Evolutionary conservation across 2,113 vertebrate genomes (phyloP), one percentile per base, ranked within the genome.

Genomic region (Notechis scutatus): DNA sequence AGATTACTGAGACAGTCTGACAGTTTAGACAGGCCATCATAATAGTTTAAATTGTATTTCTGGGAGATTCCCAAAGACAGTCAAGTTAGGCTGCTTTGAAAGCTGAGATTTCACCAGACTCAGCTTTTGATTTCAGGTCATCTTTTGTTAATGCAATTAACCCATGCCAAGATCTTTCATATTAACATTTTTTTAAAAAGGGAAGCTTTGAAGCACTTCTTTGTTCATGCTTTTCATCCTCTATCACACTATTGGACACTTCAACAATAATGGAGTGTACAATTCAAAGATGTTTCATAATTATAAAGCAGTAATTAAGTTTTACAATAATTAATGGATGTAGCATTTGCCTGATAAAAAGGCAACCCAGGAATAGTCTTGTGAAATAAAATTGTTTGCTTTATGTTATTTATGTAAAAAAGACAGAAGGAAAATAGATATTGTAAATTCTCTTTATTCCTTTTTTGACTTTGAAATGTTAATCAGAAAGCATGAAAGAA

Each of bases 1-100:
- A 97, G 64, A 94, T 61, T 94, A 94, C 93, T 97, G 86, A 97
- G 91, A 93, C 93, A 94, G 93, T 55, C 50, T 97, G 97, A 96
- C 97, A 97, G 96, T 95, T 97, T 93, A 95, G 97, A 98, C 97
- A 96, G 96, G n/a, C 93, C 93, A 96, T 98, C 98, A 97, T 92
- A 93, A 85, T 91, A 92, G 95, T 94, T 97, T 96, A 96, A 92
- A 95, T 97, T 97, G 97, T 81, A 94, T 94, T 96, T 97, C 54
- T 95, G 87, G 95, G 96, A 96, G 92, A 97, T 97, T 97, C 96
- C 91, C 94, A 88, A 93, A 95, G 96, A 96, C 97, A 96, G 97
- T 96, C 94, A 95, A 96, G 94, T 94, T 91, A 95, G 64, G n/a
- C 91, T 95, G 94, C 94, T 95, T 97, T 92, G 91, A 94, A 96